phyloP scores from a whole-genome alignment of 1,140 invertebrate species.

The Eriocheir sinensis region DNA sequence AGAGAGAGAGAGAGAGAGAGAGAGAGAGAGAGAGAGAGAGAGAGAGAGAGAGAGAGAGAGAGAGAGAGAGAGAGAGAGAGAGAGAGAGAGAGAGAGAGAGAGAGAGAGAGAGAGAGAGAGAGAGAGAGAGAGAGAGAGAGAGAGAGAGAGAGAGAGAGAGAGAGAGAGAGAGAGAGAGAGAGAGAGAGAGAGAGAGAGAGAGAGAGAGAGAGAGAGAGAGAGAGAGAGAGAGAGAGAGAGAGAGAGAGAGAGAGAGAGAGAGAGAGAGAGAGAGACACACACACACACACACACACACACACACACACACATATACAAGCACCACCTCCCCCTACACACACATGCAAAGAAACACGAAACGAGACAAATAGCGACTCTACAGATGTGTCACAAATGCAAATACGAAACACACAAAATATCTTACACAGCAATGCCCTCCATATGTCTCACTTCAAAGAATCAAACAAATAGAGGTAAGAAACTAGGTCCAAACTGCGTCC shows the following conservation, averaged over 20 bases:
- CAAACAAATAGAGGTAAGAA: too few species aligned
- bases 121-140: not conserved
- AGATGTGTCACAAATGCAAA: too few species aligned
- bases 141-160: not conserved
- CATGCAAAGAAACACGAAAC: too few species aligned
- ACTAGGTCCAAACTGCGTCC: too few species aligned
- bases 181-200: not conserved
- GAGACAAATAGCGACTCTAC: too few species aligned
- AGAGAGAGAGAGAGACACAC: slow-evolving; percentile 30
- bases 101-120: not conserved
- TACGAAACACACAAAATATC: too few species aligned
- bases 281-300: not conserved
- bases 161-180: not conserved
- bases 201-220: not conserved
- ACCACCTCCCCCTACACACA: too few species aligned
- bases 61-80: not conserved
- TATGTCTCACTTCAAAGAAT: too few species aligned
- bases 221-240: not conserved
- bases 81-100: not conserved
- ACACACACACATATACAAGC: too few species aligned
- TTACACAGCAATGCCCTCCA: too few species aligned
- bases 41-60: not conserved
- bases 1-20: slow-evolving; percentile 7
- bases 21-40: slow-evolving; percentile 16
- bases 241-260: not conserved